Evolutionary conservation across 2,888 invertebrate genomes (phyloP), one percentile per base, ranked within the genome.

Genomic region (Drosophila eohydei): DNA sequence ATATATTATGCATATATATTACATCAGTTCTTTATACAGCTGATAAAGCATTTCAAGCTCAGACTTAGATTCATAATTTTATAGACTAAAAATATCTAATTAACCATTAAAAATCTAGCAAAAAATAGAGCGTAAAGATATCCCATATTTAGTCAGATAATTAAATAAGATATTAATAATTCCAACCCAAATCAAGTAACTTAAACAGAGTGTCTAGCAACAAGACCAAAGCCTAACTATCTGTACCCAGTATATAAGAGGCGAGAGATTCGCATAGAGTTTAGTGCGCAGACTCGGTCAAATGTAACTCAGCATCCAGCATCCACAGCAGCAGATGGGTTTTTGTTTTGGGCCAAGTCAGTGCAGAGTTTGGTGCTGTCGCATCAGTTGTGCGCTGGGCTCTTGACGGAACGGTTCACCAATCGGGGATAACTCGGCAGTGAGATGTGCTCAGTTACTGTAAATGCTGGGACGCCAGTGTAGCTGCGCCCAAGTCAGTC

Each of bases 381-480:
- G 43, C 21, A 48, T 85, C 76, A 85, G 84, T 85, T 86, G 76
- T 71, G 68, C 81, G 87, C 71, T 88, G 72, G 78, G 57, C 81
- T 81, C 73, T 73, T 55, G 62, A 77, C 83, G 87, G 76, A 83
- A 86, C 88, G 83, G 84, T 85, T 71, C 65, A 63, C 38, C 55
- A 51, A 50, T 55, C 60, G 64, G 73, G 30, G 21, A 52, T 57
- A 68, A 44, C 44, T 59, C 62, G 62, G 38, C 40, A 50, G 43
- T 64, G 61, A 58, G 48, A 61, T 68, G 67, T 73, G 57, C 67
- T 70, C 51, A 30, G 48, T 54, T 36, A 43, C 41, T 60, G 76
- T 32, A n/a, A 62, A 66, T 65, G 46, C 57, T 55, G 57, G 56
- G 54, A 50, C 63, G 72, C 64, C 46, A 16, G 26, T 58, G 28